phyloP scores from a whole-genome alignment of 2,797 vertebrate genomes.

The Enteromius anoplus region DNA sequence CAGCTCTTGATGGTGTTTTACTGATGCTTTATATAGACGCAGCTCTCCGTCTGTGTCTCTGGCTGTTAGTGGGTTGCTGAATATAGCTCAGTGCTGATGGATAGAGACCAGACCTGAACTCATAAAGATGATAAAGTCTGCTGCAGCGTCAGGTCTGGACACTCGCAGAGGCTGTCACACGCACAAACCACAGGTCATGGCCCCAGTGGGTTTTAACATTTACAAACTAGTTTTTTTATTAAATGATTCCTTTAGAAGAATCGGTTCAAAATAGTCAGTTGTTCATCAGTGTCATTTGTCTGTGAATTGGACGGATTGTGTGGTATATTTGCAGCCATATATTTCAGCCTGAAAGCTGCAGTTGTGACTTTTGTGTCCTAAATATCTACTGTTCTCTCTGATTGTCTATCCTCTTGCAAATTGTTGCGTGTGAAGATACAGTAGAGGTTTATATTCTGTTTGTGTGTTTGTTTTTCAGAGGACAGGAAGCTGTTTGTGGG shows the following conservation, averaged over 20 bases:
- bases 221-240: conserved; percentile 3
- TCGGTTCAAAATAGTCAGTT: neutral
- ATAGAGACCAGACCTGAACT: conserved; percentile 46
- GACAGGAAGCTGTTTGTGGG: conserved; percentile 65
- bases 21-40: conserved; percentile 34
- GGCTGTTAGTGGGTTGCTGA: conserved; percentile 15
- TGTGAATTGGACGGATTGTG: neutral
- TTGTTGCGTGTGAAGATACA: neutral
- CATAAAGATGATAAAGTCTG: conserved; percentile 53
- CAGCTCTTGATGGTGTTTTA: conserved; percentile 31
- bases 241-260: conserved; percentile 11
- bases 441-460: neutral
- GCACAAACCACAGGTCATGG: neutral
- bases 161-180: neutral
- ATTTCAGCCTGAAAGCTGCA: neutral
- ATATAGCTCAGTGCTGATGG: conserved; percentile 34
- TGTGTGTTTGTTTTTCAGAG: conserved; percentile 51
- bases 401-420: neutral
- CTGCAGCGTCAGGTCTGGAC: conserved; percentile 16
- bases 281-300: neutral
- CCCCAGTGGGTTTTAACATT: neutral
- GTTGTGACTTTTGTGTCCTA: neutral
- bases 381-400: neutral
- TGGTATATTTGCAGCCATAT: neutral
- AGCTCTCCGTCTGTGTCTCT: conserved; percentile 19